Percentiles rank a stretch among this genome's conserved stretches.
These are phyloP conservation scores for Carapus acus DNA, from an alignment of 2,797 vertebrate species.

Conservation along the genomic window DNA sequence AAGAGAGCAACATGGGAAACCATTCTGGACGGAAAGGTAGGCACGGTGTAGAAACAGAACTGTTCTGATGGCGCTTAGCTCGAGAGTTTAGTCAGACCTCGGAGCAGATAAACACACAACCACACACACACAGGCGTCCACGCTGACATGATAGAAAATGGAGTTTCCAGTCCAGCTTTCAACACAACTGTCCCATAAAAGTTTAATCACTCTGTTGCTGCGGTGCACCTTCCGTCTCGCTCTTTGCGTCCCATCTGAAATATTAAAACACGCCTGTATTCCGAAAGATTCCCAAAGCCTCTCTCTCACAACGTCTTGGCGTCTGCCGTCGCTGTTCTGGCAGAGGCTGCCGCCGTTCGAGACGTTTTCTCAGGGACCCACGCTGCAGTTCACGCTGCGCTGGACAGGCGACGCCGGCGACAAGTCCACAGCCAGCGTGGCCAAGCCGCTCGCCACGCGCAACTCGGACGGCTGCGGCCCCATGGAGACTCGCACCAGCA, in stretches of 20 bases:
- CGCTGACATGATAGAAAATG: no score
- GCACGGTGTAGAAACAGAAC: not conserved
- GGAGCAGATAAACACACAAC: no score
- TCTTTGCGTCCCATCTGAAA: no score
- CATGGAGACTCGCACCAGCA: slow-evolving; percentile 87
- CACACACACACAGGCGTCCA: no score
- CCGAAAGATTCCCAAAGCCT: not conserved
- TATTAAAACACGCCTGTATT: no score
- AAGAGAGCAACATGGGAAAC: slow-evolving; percentile 99
- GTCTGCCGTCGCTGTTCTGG: no score
- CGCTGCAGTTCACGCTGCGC: slow-evolving; percentile 94
- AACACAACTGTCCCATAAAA: no score
- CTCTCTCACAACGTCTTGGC: not conserved
- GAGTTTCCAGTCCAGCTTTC: no score
- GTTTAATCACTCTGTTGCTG: no score
- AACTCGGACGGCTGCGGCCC: slow-evolving; percentile 88
- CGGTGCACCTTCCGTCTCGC: no score
- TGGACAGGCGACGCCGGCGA: slow-evolving; percentile 91
- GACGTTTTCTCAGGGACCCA: slow-evolving; percentile 99
- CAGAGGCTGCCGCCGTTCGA: slow-evolving; percentile 97
- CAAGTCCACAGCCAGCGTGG: slow-evolving; percentile 89
- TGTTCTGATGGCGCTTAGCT: no score
- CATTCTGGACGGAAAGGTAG: slow-evolving; percentile 94
- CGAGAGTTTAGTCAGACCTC: no score
- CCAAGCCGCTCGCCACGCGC: slow-evolving; percentile 92